Conservation (phyloP, 2,797 vertebrate species). For the Nannoperca obscura region DNA sequence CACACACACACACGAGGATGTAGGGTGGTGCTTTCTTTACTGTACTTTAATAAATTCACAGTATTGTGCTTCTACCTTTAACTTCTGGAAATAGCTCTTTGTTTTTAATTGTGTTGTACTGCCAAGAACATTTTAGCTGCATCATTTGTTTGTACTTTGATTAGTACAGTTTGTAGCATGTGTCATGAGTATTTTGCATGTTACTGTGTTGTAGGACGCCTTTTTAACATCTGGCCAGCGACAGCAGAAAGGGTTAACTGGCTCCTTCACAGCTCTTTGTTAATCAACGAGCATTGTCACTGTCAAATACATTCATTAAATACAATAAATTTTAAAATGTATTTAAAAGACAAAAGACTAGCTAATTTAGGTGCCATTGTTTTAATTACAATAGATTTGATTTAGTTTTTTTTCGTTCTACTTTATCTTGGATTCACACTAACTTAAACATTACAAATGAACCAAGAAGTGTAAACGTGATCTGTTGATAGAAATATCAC, state of each 20-base stretch:
- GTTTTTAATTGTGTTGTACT: constrained; percentile 16
- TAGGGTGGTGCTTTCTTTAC: neutral
- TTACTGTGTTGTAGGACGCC: neutral
- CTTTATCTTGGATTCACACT: neutral
- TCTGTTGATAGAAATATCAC: neutral
- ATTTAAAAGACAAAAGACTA: neutral
- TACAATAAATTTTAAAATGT: no score
- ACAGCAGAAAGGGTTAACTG: neutral
- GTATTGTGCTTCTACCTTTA: neutral
- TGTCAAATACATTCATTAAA: neutral
- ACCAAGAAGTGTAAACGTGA: neutral
- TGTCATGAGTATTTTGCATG: neutral
- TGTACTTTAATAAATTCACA: constrained; percentile 24
- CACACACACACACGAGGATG: neutral
- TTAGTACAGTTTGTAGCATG: neutral
- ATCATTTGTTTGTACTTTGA: neutral
- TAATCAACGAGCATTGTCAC: neutral
- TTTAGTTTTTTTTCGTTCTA: neutral
- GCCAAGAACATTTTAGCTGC: neutral
- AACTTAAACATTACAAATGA: neutral
- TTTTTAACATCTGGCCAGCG: neutral
- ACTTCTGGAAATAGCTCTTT: constrained; percentile 7
- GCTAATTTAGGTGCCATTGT: neutral
- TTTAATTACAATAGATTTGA: no score
- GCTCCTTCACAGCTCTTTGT: neutral